phyloP scores from a whole-genome alignment of 2,888 invertebrate genomes.

The Acleris laterana region DNA sequence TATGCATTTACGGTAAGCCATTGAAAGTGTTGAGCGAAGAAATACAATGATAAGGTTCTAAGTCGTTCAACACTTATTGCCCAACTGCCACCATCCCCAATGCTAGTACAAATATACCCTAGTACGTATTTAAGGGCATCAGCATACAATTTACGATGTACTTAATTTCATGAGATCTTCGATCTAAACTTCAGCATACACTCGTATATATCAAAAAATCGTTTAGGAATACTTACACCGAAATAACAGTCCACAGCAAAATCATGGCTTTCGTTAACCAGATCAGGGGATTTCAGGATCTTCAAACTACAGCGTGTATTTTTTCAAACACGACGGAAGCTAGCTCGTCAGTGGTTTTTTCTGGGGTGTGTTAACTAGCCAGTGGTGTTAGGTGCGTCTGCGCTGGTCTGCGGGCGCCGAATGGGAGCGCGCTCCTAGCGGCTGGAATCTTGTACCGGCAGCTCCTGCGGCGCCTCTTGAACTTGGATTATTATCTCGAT shows the following conservation, averaged over 20 bases:
- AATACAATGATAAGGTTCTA: too few relatives aligned
- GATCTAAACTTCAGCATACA: background rate
- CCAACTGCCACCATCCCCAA: too few relatives aligned
- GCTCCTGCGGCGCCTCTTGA: slow-evolving; percentile 72
- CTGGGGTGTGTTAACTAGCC: background rate
- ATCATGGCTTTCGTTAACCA: slow-evolving; percentile 1
- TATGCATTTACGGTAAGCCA: too few relatives aligned
- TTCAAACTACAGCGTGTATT: background rate
- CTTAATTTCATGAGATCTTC: background rate
- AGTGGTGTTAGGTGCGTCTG: slow-evolving; percentile 48
- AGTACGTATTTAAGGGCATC: too few relatives aligned
- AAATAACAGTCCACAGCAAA: slow-evolving; percentile 7
- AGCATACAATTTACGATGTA: too few relatives aligned
- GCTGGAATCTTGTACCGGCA: slow-evolving; percentile 71
- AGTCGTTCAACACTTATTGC: too few relatives aligned
- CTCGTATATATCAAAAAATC: background rate
- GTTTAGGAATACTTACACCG: slow-evolving; percentile 18
- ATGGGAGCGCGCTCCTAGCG: slow-evolving; percentile 65
- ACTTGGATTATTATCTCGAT: slow-evolving; percentile 82
- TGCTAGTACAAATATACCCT: too few relatives aligned
- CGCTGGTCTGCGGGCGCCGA: slow-evolving; percentile 58
- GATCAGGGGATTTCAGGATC: background rate
- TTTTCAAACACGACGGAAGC: too few relatives aligned
- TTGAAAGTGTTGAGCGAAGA: too few relatives aligned
- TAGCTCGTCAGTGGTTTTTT: too few relatives aligned